Percentiles rank a stretch among this genome's conserved stretches.
phyloP scores from a whole-genome alignment of 23 tunicate species.

The Ascidia mentula region DNA sequence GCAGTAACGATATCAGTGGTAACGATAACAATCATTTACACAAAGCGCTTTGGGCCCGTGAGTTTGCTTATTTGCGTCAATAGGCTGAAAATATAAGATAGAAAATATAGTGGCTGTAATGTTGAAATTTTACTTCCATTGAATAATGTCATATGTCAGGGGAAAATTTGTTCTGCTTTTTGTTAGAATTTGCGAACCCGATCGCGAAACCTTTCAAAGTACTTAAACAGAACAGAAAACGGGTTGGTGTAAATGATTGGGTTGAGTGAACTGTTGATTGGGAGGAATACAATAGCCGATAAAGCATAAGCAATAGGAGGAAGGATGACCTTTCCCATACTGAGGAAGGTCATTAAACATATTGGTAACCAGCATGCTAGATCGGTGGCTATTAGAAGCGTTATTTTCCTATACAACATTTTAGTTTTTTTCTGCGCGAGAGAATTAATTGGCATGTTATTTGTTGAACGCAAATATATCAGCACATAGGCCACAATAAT shows the following conservation, averaged over 20 bases:
- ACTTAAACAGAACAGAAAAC: no score
- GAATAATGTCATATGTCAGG: no score
- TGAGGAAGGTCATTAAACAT: neutral
- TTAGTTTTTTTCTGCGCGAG: neutral
- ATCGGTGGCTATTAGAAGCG: neutral
- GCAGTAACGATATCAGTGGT: no score
- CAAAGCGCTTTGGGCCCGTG: no score
- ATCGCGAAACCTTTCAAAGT: no score
- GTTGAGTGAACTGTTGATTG: slow-evolving; percentile 15
- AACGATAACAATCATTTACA: no score
- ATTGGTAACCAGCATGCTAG: neutral
- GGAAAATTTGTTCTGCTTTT: no score
- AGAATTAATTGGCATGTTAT: neutral
- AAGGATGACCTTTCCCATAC: neutral
- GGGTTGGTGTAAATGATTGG: slow-evolving; percentile 2
- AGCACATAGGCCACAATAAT: neutral
- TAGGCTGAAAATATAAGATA: no score
- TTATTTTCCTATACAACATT: neutral
- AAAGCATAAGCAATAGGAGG: neutral
- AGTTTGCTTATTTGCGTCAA: no score
- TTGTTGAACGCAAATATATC: slow-evolving; percentile 4
- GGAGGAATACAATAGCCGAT: slow-evolving; percentile 12
- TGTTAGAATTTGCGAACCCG: no score
- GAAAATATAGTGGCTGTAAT: no score
- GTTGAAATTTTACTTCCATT: no score